These are phyloP conservation scores for Lophura nycthemera DNA, from an alignment of 2,113 vertebrate genomes.

Conservation along the genomic window DNA sequence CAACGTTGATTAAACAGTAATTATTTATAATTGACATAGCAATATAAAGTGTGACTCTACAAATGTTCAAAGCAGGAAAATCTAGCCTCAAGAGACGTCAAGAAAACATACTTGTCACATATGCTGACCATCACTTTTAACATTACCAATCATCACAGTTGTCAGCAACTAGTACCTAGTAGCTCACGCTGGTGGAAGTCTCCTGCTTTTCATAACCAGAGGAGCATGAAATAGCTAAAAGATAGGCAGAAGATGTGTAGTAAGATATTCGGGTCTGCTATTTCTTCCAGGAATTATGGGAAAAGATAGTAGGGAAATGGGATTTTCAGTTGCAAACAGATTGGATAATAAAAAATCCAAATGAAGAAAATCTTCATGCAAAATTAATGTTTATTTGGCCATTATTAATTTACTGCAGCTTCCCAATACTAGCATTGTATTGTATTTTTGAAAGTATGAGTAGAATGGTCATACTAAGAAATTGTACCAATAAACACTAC, in stretches of 20 bases:
- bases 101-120: neutral
- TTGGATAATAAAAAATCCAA: neutral
- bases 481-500: neutral
- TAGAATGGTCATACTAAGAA: neutral
- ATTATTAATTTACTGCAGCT: neutral
- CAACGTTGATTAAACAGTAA: slow-evolving; percentile 6
- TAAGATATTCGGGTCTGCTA: fast-evolving
- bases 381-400: neutral
- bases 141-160: neutral
- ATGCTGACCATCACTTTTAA: neutral
- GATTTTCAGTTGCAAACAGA: neutral
- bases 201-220: slow-evolving; percentile 1
- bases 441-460: neutral
- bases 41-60: neutral
- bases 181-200: neutral
- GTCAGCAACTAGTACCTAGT: neutral
- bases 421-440: neutral
- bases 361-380: neutral
- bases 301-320: neutral
- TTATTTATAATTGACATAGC: slow-evolving; percentile 46
- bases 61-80: neutral
- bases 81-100: neutral
- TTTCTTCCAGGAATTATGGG: neutral
- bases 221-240: neutral
- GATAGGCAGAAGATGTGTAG: neutral